Percentiles rank a stretch among this genome's conserved stretches.
These are phyloP conservation scores for Chromobotia macracanthus DNA, from an alignment of 2,797 vertebrate genomes.

Conservation along the genomic window DNA sequence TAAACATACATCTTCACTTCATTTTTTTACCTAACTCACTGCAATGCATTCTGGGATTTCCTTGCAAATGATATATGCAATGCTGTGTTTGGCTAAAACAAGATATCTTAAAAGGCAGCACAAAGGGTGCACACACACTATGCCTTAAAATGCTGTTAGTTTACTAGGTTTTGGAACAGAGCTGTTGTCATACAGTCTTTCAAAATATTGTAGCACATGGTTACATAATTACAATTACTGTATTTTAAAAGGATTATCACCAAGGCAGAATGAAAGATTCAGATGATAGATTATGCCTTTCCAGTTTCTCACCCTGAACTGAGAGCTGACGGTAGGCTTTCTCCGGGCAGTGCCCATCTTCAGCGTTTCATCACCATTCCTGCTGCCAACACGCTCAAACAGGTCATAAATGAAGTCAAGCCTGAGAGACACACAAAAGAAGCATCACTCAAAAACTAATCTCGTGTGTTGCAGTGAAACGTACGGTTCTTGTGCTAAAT, in stretches of 20 bases:
- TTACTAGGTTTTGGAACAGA: no score
- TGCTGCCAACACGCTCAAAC: slow-evolving; percentile 89
- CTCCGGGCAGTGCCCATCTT: slow-evolving; percentile 92
- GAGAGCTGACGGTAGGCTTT: slow-evolving; percentile 92
- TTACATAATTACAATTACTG: not conserved
- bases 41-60: not conserved
- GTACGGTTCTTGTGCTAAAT: not conserved
- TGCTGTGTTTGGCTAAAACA: no score
- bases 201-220: not conserved
- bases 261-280: not conserved
- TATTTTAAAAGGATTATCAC: not conserved
- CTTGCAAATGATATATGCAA: no score
- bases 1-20: not conserved
- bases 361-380: slow-evolving; percentile 84
- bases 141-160: no score
- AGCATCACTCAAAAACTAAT: slow-evolving; percentile 7
- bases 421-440: slow-evolving; percentile 67
- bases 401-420: slow-evolving; percentile 94
- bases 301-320: slow-evolving; percentile 75
- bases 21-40: not conserved
- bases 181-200: not conserved
- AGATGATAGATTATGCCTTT: not conserved
- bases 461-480: not conserved
- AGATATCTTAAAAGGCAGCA: no score
- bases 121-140: no score